Percentiles rank a stretch among this genome's conserved stretches.
These are phyloP conservation scores for Anableps anableps DNA, from an alignment of 2,797 vertebrate species.

Conservation along the genomic window DNA sequence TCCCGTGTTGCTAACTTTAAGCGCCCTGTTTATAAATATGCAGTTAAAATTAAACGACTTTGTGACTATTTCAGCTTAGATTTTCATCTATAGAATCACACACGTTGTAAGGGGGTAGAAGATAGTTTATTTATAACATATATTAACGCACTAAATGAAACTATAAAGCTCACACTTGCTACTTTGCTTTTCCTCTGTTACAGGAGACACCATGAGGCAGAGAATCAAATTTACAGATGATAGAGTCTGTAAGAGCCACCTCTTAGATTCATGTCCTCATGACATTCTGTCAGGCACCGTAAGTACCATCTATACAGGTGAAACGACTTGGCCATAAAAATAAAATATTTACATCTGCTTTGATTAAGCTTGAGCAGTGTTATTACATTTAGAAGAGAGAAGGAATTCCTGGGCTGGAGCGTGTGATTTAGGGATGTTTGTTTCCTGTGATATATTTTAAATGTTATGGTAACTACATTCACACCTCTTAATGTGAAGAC, in stretches of 20 bases:
- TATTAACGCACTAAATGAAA: neutral
- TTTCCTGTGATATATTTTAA: no score
- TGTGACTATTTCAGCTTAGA: neutral
- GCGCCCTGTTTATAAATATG: neutral
- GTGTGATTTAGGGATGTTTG: neutral
- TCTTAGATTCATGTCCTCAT: slow-evolving; percentile 97
- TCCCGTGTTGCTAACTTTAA: slow-evolving; percentile 17
- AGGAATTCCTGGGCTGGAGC: neutral
- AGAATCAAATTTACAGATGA: slow-evolving; percentile 98
- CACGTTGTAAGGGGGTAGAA: no score
- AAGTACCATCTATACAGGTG: slow-evolving; percentile 67
- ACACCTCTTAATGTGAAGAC: neutral
- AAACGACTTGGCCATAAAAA: neutral
- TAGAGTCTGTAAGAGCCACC: slow-evolving; percentile 98
- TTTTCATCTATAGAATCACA: no score
- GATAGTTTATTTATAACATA: neutral
- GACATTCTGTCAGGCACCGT: slow-evolving; percentile 98
- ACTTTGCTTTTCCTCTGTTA: slow-evolving; percentile 25
- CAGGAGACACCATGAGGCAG: slow-evolving; percentile 96
- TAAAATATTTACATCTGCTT: neutral
- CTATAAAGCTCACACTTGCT: neutral
- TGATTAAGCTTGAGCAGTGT: neutral
- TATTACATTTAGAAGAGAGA: neutral
- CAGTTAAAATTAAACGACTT: neutral
- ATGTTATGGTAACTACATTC: neutral